phyloP scores from a whole-genome alignment of 2,797 vertebrate genomes.

The Myotis findleyi region DNA sequence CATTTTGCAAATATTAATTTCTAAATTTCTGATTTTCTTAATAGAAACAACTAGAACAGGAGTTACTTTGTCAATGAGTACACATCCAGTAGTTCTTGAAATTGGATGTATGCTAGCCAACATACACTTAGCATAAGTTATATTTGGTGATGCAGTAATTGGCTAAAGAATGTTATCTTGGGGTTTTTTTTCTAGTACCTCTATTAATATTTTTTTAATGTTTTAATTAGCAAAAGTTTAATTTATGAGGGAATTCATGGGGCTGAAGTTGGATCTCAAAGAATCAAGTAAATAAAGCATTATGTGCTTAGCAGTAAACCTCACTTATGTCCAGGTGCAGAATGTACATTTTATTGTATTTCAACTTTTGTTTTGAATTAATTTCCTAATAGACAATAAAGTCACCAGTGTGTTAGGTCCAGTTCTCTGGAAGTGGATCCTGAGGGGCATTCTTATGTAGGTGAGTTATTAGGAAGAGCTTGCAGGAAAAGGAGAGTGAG shows the following conservation, averaged over 20 bases:
- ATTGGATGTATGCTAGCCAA: not conserved
- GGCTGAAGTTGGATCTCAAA: not conserved
- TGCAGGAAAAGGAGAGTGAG: not conserved
- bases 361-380: constrained; percentile 36
- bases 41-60: not conserved
- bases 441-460: not conserved
- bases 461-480: not conserved
- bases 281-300: constrained; percentile 42
- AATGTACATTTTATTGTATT: not conserved
- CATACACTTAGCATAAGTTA: not conserved
- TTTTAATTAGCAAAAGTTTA: not conserved
- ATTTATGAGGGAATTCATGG: not conserved
- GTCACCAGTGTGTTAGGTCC: not conserved
- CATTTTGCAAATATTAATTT: not conserved
- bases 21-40: not conserved
- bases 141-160: not conserved
- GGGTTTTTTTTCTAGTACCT: not conserved
- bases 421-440: not conserved
- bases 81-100: not conserved
- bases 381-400: constrained; percentile 3
- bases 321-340: not conserved
- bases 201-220: not conserved
- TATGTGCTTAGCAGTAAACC: constrained; percentile 2
- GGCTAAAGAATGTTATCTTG: not conserved
- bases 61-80: not conserved